Base-by-base conservation (phyloP, 2,113 vertebrate genomes). In the Carassius gibelio region DNA sequence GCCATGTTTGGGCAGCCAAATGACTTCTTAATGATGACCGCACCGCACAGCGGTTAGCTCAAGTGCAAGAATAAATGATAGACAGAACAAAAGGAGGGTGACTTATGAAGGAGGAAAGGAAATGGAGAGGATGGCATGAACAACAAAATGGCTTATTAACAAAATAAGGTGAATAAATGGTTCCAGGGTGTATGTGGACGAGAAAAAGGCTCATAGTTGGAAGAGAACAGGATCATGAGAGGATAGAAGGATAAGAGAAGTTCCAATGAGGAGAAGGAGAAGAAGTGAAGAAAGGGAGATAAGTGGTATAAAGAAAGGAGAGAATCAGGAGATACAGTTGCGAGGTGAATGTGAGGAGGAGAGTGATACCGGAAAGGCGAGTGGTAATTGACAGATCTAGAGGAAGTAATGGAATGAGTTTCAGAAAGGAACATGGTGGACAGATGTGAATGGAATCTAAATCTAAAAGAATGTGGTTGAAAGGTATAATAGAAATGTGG, bases 1-100 rank as follows among this genome's bases (percentile, higher is more conserved):
- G 23, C 69, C 55, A 45, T 62, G 84, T 74, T 81, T 72, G 59
- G 30, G 69, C 57, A 77, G 71, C 48, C 26, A 71, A 82, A 77
- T 85, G 61, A 85, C 61, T 71, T 62, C 77, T 79, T 77, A 85
- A 74, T 19, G 50, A 64, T 59, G 45, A 82, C 71, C 61, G 45
- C 50, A 7, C 62, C 30, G 26, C 66, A 52, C 78, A 59, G 11
- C 77, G 38, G 59, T 75, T 64, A 76, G 83, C 83, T 76, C 59
- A 26, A 76, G 72, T 34, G 57, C 36, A 9, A 61, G 84, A 48
- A 81, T 75, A 80, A 75, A 81, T 52, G 38, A 85, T 17, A 17
- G 61, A n/a, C 45, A 0, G n/a, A 75, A 61, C 74, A 34, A 45
- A 81, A 71, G 52, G 57, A 48, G 55, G 30, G 66, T 19, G 8